A percentile compares a stretch with the other conserved stretches of the same genome.
Evolutionary conservation across 2,888 invertebrate species (phyloP).

Genomic region (Brachyptera risi): DNA sequence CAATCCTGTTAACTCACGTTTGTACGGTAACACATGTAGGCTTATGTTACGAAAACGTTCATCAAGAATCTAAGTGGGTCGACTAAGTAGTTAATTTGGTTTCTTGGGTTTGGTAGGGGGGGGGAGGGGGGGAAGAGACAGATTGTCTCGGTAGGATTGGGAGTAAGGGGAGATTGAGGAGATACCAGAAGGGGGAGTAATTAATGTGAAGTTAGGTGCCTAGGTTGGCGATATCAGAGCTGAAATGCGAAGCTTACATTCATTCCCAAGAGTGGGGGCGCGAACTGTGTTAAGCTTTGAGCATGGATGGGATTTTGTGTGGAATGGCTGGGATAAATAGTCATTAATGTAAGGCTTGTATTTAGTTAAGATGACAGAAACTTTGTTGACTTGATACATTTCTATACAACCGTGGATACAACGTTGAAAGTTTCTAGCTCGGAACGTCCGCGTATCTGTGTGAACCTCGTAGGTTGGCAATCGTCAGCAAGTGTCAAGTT

Average conservation of each 20-base stretch:
- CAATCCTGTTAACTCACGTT: not conserved
- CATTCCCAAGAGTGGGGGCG: not conserved
- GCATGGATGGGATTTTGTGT: too few relatives aligned
- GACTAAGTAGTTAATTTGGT: slow-evolving; percentile 9
- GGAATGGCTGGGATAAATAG: too few relatives aligned
- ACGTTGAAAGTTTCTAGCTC: too few relatives aligned
- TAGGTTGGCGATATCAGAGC: not conserved
- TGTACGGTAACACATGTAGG: not conserved
- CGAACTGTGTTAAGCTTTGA: too few relatives aligned
- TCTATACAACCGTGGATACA: too few relatives aligned
- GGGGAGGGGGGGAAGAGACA: not conserved
- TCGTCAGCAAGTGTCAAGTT: too few relatives aligned
- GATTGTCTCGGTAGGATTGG: slow-evolving; percentile 1
- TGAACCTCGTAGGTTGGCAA: too few relatives aligned
- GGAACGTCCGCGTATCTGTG: too few relatives aligned
- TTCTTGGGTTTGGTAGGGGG: too few relatives aligned
- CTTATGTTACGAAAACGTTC: not conserved
- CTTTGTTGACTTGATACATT: too few relatives aligned
- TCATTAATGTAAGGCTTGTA: not conserved
- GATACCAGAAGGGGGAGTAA: slow-evolving; percentile 9
- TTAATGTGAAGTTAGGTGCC: slow-evolving; percentile 9
- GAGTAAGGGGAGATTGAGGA: not conserved
- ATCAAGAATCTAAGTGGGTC: not conserved
- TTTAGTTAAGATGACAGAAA: too few relatives aligned
- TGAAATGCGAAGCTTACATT: not conserved